Conservation (phyloP, 2,797 vertebrate species). For the Smutsia gigantea region DNA sequence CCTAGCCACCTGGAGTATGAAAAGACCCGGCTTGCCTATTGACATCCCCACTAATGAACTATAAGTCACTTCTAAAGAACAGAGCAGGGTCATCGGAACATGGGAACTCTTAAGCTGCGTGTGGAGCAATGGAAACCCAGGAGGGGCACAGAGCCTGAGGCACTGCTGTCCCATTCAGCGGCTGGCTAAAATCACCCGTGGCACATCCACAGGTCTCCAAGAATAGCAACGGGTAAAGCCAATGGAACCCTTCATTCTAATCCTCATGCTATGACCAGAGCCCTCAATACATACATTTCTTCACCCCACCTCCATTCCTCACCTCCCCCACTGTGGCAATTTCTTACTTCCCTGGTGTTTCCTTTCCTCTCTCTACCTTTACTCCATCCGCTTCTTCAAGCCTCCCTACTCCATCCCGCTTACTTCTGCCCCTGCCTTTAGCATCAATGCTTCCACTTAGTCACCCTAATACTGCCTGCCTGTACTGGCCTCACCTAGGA, state of each 20-base stretch:
- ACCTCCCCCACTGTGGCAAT: background rate
- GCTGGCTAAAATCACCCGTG: fast-evolving
- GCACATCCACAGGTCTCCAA: background rate
- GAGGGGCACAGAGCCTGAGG: fast-evolving
- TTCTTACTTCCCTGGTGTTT: background rate
- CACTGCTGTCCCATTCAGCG: no score
- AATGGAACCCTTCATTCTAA: background rate
- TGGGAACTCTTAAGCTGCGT: background rate
- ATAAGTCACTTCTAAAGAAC: slow-evolving; percentile 20
- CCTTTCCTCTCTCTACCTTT: background rate
- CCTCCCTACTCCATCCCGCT: background rate
- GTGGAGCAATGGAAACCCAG: background rate
- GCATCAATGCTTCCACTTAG: background rate
- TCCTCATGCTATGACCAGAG: background rate
- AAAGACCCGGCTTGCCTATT: background rate
- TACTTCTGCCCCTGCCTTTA: background rate
- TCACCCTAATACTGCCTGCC: background rate
- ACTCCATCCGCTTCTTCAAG: background rate
- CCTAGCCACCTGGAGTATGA: background rate
- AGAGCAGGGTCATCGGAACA: background rate
- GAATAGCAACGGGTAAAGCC: background rate
- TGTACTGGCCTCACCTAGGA: background rate
- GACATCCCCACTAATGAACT: background rate
- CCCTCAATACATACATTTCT: background rate
- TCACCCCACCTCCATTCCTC: background rate